Percentiles rank a stretch among this genome's conserved stretches.
Evolutionary conservation across 1,140 invertebrate species (phyloP).

Genomic region (Pantala flavescens): DNA sequence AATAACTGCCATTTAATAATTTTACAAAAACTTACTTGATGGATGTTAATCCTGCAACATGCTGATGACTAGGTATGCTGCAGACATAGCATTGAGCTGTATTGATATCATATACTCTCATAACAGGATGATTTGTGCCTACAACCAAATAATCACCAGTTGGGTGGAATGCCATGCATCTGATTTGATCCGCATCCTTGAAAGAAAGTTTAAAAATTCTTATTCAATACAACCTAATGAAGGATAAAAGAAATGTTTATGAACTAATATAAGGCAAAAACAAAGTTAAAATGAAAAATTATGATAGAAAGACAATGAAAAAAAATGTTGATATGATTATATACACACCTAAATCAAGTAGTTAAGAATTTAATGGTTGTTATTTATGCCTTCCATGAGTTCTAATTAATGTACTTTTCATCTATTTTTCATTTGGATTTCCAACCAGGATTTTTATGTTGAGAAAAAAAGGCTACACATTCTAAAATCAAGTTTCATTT

Average conservation of each 20-base stretch:
- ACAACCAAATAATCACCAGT: constrained; percentile 89
- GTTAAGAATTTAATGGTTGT: no score
- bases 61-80: constrained; percentile 82
- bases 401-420: no score
- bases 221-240: constrained; percentile 12
- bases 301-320: no score
- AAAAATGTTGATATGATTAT: no score
- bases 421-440: no score
- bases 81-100: constrained; percentile 94
- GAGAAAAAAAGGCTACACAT: no score
- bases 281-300: constrained; percentile 8
- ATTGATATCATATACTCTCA: constrained; percentile 89
- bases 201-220: constrained; percentile 19
- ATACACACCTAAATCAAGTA: no score
- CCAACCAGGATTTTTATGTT: no score
- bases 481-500: no score
- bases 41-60: constrained; percentile 73
- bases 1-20: no score
- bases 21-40: constrained; percentile 50
- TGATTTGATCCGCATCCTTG: constrained; percentile 81
- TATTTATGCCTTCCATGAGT: no score
- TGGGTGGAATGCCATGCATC: constrained; percentile 88
- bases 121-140: constrained; percentile 81
- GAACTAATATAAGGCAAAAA: neutral
- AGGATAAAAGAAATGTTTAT: neutral